phyloP scores from a whole-genome alignment of 2,888 invertebrate species.

The Brachyopa scutellaris region DNA sequence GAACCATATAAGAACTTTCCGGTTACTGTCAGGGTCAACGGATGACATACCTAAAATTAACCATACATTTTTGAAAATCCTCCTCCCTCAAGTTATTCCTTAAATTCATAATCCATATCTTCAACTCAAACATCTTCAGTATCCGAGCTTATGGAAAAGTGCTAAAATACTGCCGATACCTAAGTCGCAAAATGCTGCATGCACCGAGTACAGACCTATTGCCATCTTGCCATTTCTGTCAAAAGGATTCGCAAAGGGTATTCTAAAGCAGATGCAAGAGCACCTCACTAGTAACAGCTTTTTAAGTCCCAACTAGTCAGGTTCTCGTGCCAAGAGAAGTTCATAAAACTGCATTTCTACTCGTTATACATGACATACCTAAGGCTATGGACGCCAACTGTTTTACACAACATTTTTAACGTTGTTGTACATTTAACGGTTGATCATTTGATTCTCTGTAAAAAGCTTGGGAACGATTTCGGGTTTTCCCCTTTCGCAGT shows the following conservation, averaged over 20 bases:
- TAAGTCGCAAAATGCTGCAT: background rate
- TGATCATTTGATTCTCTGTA: background rate
- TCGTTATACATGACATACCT: background rate
- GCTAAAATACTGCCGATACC: conserved; percentile 2
- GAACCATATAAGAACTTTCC: no score
- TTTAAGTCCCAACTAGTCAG: background rate
- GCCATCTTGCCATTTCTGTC: background rate
- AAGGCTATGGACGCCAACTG: background rate
- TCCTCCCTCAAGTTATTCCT: background rate
- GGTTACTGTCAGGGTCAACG: no score
- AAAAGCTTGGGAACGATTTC: background rate
- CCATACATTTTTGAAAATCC: background rate
- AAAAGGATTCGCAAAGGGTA: background rate
- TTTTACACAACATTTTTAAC: background rate
- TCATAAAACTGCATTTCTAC: background rate
- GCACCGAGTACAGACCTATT: background rate
- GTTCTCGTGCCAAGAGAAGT: background rate
- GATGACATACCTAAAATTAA: no score
- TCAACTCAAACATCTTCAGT: background rate
- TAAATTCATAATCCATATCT: background rate
- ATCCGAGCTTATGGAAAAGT: background rate
- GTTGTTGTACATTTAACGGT: background rate
- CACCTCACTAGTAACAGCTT: no score
- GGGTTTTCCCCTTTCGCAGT: no score
- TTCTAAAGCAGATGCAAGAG: no score